Base-by-base conservation (phyloP, 2,113 vertebrate genomes). In the Caracal caracal region DNA sequence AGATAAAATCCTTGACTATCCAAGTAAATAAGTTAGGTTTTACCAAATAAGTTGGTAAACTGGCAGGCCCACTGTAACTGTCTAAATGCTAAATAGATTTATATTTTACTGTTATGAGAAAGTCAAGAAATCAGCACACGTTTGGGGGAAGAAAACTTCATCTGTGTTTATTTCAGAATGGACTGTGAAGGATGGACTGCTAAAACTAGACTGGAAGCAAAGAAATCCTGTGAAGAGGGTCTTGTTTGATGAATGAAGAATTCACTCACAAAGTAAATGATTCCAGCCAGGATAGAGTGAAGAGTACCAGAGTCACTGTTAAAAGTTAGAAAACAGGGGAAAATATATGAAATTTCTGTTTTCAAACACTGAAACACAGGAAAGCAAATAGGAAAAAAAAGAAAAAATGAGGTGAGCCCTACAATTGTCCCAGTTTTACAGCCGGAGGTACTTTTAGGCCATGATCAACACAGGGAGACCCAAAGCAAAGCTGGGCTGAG, bases 251-350 rank as follows among this genome's bases (percentile, higher is more conserved):
- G 65, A 92, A 73, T 53, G n/a, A 83, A 93, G 22, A 16, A n/a
- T 94, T 24, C 33, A 66, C 33, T 61, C 43, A 66, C n/a, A 90
- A 70, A 88, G 90, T n/a, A 95, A 82, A 6, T 4, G 12, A 89
- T 53, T 82, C 51, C 28, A 96, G 86, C 51, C 28, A 93, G 71
- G 19, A 82, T 79, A 20, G 20, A 87, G 15, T 79, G 56, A 92
- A 10, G 33, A 63, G 12, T 51, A 61, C 28, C 43, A 97, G 75
- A 90, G 51, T 30, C 88, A 47, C 26, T 73, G 3, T 53, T 65
- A 78, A 91, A 92, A 83, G 61, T 90, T 93, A 85, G n/a, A 81
- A 96, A 95, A 37, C 65, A 75, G n/a, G 37, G 8, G 56, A 53
- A 94, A 66, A 76, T 35, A 56, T n/a, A 94, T 65, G 15, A 92